A percentile compares a stretch with the other conserved stretches of the same genome.
These are phyloP conservation scores for Notamacropus eugenii DNA, from an alignment of 2,797 vertebrate species.

Conservation along the genomic window DNA sequence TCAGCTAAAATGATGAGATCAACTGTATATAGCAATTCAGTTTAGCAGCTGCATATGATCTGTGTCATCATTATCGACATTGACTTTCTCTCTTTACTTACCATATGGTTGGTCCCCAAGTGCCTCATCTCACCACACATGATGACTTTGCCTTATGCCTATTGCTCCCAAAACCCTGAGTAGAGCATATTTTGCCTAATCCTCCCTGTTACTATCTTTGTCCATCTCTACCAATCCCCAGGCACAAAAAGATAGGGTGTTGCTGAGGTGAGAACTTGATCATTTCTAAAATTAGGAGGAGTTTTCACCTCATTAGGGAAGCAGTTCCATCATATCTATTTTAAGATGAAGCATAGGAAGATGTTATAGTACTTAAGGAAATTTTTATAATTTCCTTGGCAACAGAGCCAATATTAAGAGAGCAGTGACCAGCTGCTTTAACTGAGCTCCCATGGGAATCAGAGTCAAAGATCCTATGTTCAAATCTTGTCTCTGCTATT, in stretches of 20 bases:
- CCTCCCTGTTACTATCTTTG: not conserved
- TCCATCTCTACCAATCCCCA: not conserved
- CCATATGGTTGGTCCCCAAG: not conserved
- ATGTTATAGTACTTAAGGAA: not conserved
- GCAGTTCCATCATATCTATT: not conserved
- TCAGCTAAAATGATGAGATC: conserved; percentile 14
- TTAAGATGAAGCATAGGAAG: not conserved
- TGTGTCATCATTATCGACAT: not conserved
- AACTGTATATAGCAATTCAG: not conserved
- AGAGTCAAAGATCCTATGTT: not conserved
- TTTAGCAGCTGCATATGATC: not conserved
- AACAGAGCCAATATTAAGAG: not conserved
- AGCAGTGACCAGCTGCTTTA: not conserved
- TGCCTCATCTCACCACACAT: not conserved
- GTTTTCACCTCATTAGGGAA: not conserved
- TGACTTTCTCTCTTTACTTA: not conserved
- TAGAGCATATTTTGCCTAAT: not conserved
- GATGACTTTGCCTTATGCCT: not conserved
- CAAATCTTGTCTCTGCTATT: not conserved
- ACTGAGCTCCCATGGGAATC: not conserved
- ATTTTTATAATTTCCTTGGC: not conserved
- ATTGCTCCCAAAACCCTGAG: not conserved
- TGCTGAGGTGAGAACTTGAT: not conserved
- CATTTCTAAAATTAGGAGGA: not conserved
- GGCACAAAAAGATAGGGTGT: not conserved